Evolutionary conservation across 2,797 vertebrate genomes (phyloP).

Genomic region (Coregonus suidteri): DNA sequence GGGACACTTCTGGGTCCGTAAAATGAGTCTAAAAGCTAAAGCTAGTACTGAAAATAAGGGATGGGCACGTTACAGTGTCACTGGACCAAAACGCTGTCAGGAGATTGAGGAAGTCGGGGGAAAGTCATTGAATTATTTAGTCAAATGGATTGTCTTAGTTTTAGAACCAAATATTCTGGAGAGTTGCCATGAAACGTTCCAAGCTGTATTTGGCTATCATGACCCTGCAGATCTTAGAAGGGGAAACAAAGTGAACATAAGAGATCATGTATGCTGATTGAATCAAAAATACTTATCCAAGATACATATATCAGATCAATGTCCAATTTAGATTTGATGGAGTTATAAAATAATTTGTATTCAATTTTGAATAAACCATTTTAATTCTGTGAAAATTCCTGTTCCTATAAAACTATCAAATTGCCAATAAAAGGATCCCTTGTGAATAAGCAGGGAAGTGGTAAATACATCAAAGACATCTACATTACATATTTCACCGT

Average conservation of each 20-base stretch:
- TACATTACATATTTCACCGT: not conserved
- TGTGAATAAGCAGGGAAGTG: too few species aligned
- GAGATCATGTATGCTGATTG: too few species aligned
- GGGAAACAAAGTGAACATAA: too few species aligned
- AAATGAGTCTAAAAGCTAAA: slow-evolving; percentile 7
- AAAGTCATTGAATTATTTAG: slow-evolving; percentile 40
- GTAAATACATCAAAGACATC: too few species aligned
- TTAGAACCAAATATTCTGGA: slow-evolving; percentile 26
- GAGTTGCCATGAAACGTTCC: not conserved
- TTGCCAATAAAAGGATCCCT: not conserved
- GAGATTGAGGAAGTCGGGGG: slow-evolving; percentile 26
- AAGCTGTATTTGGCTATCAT: too few species aligned
- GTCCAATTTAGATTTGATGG: not conserved
- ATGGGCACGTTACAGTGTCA: not conserved
- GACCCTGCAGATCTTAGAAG: too few species aligned
- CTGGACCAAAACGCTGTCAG: slow-evolving; percentile 29
- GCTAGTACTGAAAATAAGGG: not conserved
- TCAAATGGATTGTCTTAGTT: slow-evolving; percentile 33
- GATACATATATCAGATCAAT: not conserved
- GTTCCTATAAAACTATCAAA: too few species aligned
- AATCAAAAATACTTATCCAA: not conserved
- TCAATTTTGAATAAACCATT: too few species aligned
- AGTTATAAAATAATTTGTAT: not conserved
- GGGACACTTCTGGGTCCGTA: not conserved
- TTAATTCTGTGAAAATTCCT: not conserved